Evolutionary conservation across 2,113 vertebrate genomes (phyloP), one percentile per base, ranked within the genome.

Genomic region (Poeciliopsis retropinna): DNA sequence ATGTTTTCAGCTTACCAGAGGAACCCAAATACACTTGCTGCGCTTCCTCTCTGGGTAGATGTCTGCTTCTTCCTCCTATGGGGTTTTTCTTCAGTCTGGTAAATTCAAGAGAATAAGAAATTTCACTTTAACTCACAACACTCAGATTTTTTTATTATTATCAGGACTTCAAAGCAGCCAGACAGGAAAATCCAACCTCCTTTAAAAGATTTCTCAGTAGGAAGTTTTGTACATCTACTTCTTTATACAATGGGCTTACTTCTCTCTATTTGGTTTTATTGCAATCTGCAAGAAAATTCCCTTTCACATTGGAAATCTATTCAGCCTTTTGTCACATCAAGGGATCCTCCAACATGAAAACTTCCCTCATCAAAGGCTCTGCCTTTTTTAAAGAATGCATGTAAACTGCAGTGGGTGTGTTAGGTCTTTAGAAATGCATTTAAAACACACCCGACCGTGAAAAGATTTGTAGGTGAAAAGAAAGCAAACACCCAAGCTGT

Each of bases 1-100:
- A 76, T 37, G 72, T 74, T 89, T 87, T 71, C 51, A 75, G 82
- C 91, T 91, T 75, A 92, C 91, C 90, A 75, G 73, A 89, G 65
- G 78, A 84, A 74, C 57, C 15, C 47, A 15, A 83, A 79, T 87
- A 72, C 66, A 44, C 61, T 73, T 47, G 65, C 27, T 82, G 54
- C 34, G 76, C 66, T 54, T 80, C 72, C 77, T 80, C 47, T 47
- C 61, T 54, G 60, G 71, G 11, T 15, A 0, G 30, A n/a, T 25
- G 34, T 60, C 62, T 82, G 62, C 74, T 64, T 70, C 22, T 70
- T 82, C 30, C 67, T 71, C 32, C 41, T 81, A 19, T 39, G 5
- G 51, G 37, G 14, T 71, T 85, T 41, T 78, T 79, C 76, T 86
- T 83, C 66, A 83, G 30, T 72, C 92, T 91, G 83, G 37, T 73